These are phyloP conservation scores for Drosophila lacertosa DNA, from an alignment of 1,140 invertebrate species.

Conservation along the genomic window DNA sequence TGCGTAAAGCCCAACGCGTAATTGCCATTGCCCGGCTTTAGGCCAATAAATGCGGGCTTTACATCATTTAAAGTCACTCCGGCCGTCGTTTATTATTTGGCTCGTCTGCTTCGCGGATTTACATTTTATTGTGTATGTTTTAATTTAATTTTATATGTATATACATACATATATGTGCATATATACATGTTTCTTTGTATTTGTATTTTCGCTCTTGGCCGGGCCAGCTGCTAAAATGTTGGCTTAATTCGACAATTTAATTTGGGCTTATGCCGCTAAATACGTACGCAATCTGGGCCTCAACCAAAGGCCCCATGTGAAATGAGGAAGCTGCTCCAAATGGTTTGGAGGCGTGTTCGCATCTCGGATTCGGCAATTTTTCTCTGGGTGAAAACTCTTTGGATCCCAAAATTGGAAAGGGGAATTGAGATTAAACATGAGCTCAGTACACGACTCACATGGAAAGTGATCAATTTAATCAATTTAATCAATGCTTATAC, in stretches of 20 bases:
- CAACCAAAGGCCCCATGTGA: slow-evolving; percentile 45
- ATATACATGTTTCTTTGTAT: slow-evolving; percentile 21
- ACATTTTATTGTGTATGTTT: slow-evolving; percentile 81
- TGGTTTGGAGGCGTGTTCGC: slow-evolving; percentile 41
- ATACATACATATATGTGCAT: no score
- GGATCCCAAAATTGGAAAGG: slow-evolving; percentile 41
- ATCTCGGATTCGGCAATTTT: slow-evolving; percentile 8
- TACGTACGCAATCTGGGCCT: slow-evolving; percentile 52
- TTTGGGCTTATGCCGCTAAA: slow-evolving; percentile 74
- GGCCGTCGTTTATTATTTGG: slow-evolving; percentile 66
- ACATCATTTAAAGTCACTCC: slow-evolving; percentile 74
- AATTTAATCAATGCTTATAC: not conserved
- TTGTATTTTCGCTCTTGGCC: not conserved
- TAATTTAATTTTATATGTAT: slow-evolving; percentile 73
- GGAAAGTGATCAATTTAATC: not conserved
- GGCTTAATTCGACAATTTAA: slow-evolving; percentile 81
- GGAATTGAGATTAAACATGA: slow-evolving; percentile 1
- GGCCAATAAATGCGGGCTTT: slow-evolving; percentile 67
- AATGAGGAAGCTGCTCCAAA: slow-evolving; percentile 65
- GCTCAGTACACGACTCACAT: not conserved
- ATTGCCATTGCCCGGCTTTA: slow-evolving; percentile 39
- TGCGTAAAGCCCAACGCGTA: slow-evolving; percentile 13
- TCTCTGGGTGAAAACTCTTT: slow-evolving; percentile 38
- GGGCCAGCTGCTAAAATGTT: slow-evolving; percentile 57
- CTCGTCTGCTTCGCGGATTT: slow-evolving; percentile 49